These are phyloP conservation scores for Pipistrellus kuhlii DNA, from an alignment of 2,797 vertebrate species.

Conservation along the genomic window DNA sequence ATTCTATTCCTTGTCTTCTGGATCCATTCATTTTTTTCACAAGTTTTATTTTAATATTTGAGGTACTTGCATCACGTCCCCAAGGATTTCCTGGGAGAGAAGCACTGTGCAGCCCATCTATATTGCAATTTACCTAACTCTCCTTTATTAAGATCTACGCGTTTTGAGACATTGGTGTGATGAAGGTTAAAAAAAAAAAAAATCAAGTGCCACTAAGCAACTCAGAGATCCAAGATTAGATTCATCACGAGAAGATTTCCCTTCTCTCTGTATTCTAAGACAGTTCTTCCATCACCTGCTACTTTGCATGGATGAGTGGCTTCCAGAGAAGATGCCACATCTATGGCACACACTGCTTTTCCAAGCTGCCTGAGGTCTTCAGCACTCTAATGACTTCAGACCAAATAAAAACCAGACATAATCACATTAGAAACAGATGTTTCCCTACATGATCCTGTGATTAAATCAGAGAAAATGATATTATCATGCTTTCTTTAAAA, in stretches of 20 bases:
- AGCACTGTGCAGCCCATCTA: not conserved
- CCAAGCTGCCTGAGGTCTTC: constrained; percentile 29
- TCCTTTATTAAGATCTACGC: not conserved
- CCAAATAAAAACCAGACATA: constrained; percentile 35
- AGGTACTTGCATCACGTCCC: not conserved
- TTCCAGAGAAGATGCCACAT: constrained; percentile 2
- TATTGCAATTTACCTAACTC: not conserved
- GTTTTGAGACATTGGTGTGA: not conserved
- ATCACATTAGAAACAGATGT: constrained; percentile 64
- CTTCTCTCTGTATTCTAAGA: constrained; percentile 17
- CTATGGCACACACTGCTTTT: not conserved
- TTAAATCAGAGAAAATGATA: constrained; percentile 64
- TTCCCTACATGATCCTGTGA: constrained; percentile 47
- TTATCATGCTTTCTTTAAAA: constrained; percentile 24
- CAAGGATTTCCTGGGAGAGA: not conserved
- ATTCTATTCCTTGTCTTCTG: too few relatives aligned
- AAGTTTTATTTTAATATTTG: not conserved
- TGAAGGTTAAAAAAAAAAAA: not conserved
- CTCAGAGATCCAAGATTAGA: not conserved
- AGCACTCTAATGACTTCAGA: constrained; percentile 44
- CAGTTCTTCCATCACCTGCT: not conserved
- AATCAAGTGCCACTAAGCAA: not conserved
- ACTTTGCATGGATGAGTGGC: constrained; percentile 15
- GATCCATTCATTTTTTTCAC: not conserved
- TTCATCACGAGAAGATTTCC: not conserved